A percentile compares a stretch with the other conserved stretches of the same genome.
These are phyloP conservation scores for Choristoneura fumiferana DNA, from an alignment of 1,140 invertebrate genomes.

Conservation along the genomic window DNA sequence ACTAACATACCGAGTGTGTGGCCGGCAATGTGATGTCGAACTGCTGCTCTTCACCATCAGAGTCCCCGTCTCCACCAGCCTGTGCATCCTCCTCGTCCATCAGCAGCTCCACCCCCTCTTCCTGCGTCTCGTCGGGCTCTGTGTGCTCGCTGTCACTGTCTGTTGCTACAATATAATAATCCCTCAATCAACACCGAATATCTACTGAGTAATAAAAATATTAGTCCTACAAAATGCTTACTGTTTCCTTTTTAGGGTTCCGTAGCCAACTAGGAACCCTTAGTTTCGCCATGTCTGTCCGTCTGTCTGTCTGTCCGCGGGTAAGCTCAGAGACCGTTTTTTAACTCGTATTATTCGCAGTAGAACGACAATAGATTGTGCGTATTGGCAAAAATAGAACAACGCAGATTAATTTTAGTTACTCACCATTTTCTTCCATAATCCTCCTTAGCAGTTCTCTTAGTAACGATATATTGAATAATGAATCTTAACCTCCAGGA, in stretches of 20 bases:
- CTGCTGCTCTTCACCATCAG: conserved; percentile 41
- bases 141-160: conserved; percentile 24
- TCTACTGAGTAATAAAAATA: no score
- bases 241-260: no score
- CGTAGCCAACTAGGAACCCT: no score
- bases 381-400: not conserved
- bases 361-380: no score
- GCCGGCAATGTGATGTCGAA: conserved; percentile 77
- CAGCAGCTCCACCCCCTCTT: conserved; percentile 16
- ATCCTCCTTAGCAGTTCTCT: conserved; percentile 33
- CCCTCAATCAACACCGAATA: no score
- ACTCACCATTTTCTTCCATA: conserved; percentile 49
- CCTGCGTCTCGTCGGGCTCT: not conserved
- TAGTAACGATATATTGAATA: conserved; percentile 40
- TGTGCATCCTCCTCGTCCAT: conserved; percentile 2
- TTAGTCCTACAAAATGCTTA: no score
- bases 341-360: no score
- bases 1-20: conserved; percentile 74
- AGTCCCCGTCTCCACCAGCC: conserved; percentile 19
- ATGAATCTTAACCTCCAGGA: conserved; percentile 27
- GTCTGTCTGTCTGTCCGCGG: no score
- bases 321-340: no score
- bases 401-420: not conserved
- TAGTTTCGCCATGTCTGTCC: no score
- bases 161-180: not conserved